Percentiles rank a stretch among this genome's conserved stretches.
These are phyloP conservation scores for Aptenodytes forsteri DNA, from an alignment of 2,113 vertebrate genomes.

Conservation along the genomic window DNA sequence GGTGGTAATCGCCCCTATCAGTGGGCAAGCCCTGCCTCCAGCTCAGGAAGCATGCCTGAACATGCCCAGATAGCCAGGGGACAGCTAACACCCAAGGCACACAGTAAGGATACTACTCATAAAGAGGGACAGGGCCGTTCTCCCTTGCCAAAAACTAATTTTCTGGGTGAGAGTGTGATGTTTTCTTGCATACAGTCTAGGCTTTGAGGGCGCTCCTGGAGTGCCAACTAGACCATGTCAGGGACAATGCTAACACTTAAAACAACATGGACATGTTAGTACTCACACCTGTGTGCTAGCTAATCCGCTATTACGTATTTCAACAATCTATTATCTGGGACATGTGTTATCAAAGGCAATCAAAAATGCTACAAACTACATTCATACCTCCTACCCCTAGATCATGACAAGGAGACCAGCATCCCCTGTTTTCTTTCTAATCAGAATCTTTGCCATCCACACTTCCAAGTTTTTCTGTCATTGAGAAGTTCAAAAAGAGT, in stretches of 20 bases:
- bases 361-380: not conserved
- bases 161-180: not conserved
- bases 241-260: not conserved
- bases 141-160: not conserved
- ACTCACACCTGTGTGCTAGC: not conserved
- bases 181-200: not conserved
- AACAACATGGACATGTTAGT: not conserved
- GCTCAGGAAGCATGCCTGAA: not conserved
- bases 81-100: not conserved
- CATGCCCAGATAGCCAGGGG: fast-evolving
- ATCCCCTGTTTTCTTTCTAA: not conserved
- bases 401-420: not conserved
- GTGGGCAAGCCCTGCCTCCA: not conserved
- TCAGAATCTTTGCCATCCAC: not conserved
- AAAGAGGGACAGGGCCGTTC: not conserved
- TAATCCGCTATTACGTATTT: not conserved
- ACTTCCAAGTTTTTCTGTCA: not conserved
- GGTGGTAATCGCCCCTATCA: not conserved
- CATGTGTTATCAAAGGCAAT: not conserved
- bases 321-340: not conserved
- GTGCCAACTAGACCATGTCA: not conserved
- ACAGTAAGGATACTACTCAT: not conserved
- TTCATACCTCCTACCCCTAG: not conserved
- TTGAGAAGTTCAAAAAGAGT: not conserved
- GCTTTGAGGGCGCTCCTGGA: not conserved